Evolutionary conservation across 2,888 invertebrate species (phyloP).

Genomic region (Adelphocoris suturalis): DNA sequence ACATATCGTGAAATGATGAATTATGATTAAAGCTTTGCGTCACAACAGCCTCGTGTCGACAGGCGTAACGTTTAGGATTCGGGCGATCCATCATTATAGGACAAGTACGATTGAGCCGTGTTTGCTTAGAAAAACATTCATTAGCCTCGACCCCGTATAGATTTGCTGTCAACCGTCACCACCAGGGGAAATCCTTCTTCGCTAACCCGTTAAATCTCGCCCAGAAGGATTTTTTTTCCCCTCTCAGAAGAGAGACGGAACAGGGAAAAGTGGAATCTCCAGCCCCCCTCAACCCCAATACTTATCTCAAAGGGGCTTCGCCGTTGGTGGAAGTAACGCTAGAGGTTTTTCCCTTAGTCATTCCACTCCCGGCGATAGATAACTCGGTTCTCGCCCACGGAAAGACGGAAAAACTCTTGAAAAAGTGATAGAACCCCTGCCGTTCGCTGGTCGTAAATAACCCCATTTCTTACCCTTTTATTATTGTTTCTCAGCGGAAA

Average conservation of each 20-base stretch:
- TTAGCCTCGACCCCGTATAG: neutral
- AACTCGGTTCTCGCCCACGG: neutral
- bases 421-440: constrained; percentile 5
- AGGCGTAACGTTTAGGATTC: no score
- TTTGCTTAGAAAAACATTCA: neutral
- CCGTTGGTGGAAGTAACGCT: constrained; percentile 2
- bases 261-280: neutral
- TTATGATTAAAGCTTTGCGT: no score
- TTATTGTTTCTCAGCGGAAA: constrained; percentile 5
- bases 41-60: no score
- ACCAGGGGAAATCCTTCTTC: neutral
- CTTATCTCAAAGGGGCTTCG: neutral
- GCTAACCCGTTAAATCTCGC: constrained; percentile 15
- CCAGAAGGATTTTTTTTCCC: neutral
- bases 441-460: neutral
- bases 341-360: neutral
- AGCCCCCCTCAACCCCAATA: neutral
- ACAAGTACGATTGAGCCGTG: neutral
- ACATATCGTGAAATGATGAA: no score
- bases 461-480: neutral
- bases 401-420: neutral
- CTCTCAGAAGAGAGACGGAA: neutral
- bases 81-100: neutral
- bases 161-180: constrained; percentile 3
- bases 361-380: constrained; percentile 1